Conservation (phyloP, 2,797 vertebrate species). For the Catamblyrhynchus diadema region DNA sequence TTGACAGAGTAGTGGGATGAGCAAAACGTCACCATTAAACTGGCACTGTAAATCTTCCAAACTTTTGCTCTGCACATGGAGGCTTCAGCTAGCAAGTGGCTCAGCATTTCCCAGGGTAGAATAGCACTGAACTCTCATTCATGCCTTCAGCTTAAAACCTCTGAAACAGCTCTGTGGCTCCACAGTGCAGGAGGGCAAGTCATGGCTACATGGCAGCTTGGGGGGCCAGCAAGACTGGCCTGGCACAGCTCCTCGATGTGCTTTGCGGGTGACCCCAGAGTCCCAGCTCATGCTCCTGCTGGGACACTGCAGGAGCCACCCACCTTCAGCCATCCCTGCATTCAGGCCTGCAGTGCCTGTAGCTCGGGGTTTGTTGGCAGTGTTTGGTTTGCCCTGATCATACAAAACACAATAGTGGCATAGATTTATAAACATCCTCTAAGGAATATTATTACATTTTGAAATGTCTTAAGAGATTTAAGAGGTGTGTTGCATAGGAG, state of each 20-base stretch:
- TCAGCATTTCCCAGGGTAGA: background rate
- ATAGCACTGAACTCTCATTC: background rate
- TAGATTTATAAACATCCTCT: background rate
- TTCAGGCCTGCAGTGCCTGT: accelerated
- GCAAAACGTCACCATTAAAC: background rate
- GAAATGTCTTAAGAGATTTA: background rate
- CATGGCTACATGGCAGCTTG: accelerated
- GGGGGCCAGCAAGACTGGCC: background rate
- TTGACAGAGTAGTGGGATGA: background rate
- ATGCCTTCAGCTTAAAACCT: background rate
- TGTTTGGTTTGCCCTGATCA: background rate
- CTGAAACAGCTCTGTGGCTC: background rate
- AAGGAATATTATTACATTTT: background rate
- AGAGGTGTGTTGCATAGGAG: background rate
- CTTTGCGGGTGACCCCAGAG: background rate
- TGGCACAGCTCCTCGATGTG: accelerated
- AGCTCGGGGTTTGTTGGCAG: background rate
- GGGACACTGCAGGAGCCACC: background rate
- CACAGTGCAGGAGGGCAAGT: accelerated
- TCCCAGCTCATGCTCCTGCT: background rate
- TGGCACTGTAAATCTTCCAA: background rate
- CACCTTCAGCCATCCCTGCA: background rate
- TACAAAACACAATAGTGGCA: background rate
- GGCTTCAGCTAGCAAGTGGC: background rate
- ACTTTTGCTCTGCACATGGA: background rate